Percentiles rank a stretch among this genome's conserved stretches.
Evolutionary conservation across 2,797 vertebrate genomes (phyloP).

Genomic region (Glossophaga mutica): DNA sequence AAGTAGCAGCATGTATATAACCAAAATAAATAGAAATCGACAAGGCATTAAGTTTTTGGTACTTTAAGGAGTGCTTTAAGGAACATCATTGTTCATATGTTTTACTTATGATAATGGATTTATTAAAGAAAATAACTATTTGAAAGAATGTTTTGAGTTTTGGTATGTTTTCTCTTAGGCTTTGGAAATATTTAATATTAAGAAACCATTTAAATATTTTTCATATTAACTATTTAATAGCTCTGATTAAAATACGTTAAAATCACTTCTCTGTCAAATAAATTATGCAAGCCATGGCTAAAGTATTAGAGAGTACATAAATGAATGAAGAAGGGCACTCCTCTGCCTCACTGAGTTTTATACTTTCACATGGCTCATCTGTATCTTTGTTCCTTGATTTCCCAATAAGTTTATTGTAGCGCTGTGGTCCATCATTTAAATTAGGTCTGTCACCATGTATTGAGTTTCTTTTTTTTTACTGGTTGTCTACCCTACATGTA

Average conservation of each 20-base stretch:
- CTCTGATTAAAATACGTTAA: background rate
- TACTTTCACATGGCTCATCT: background rate
- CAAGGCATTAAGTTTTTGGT: background rate
- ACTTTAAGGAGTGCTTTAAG: background rate
- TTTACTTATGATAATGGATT: background rate
- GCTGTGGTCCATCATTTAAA: background rate
- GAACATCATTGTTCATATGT: background rate
- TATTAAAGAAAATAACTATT: background rate
- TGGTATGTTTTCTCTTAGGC: background rate
- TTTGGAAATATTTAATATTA: background rate
- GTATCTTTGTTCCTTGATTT: background rate
- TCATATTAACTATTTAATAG: background rate
- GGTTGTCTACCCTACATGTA: background rate
- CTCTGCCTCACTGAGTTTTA: background rate
- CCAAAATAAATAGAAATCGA: slow-evolving; percentile 8
- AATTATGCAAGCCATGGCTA: background rate
- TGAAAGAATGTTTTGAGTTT: background rate
- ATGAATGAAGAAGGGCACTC: background rate
- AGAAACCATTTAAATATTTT: slow-evolving; percentile 4
- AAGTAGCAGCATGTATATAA: background rate
- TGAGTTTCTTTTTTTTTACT: background rate
- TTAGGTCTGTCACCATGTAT: background rate
- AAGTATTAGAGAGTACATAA: background rate
- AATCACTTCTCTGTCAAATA: background rate
- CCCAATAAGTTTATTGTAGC: background rate